Percentiles rank a stretch among this genome's conserved stretches.
Conservation (phyloP, 2,888 invertebrate species). For the Himalopsyche tibetana region DNA sequence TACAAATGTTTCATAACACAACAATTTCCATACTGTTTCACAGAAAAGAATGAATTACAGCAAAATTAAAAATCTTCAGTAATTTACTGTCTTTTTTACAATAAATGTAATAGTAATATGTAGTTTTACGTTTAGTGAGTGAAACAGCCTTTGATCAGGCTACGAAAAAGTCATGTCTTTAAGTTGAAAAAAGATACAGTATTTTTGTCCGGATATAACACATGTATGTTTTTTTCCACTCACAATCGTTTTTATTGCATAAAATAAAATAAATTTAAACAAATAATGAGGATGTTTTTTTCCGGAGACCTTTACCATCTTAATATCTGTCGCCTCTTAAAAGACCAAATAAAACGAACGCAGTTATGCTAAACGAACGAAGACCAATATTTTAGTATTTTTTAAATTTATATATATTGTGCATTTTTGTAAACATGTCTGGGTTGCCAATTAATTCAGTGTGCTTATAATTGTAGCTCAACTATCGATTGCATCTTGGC, state of each 20-base stretch:
- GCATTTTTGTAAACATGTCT: too few relatives aligned
- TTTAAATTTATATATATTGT: too few relatives aligned
- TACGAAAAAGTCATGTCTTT: background rate
- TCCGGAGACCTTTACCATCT: constrained; percentile 34
- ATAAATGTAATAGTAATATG: too few relatives aligned
- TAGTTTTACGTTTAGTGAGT: too few relatives aligned
- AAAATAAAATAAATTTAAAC: constrained; percentile 34
- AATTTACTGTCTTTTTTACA: too few relatives aligned
- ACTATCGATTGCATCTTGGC: too few relatives aligned
- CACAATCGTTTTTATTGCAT: constrained; percentile 19
- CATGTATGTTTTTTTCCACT: background rate
- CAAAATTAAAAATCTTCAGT: too few relatives aligned
- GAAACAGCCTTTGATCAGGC: background rate
- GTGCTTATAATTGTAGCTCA: too few relatives aligned
- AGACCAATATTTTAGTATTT: background rate
- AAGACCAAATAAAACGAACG: background rate
- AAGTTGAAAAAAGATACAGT: background rate
- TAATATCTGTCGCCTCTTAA: constrained; percentile 22
- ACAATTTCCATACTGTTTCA: too few relatives aligned
- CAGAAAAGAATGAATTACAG: too few relatives aligned
- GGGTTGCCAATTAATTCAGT: too few relatives aligned
- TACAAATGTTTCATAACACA: too few relatives aligned
- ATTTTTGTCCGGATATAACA: constrained; percentile 20
- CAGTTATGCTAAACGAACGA: background rate
- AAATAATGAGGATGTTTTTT: constrained; percentile 30